Evolutionary conservation across 2,888 invertebrate genomes (phyloP).

Genomic region (Drosophila mettleri): DNA sequence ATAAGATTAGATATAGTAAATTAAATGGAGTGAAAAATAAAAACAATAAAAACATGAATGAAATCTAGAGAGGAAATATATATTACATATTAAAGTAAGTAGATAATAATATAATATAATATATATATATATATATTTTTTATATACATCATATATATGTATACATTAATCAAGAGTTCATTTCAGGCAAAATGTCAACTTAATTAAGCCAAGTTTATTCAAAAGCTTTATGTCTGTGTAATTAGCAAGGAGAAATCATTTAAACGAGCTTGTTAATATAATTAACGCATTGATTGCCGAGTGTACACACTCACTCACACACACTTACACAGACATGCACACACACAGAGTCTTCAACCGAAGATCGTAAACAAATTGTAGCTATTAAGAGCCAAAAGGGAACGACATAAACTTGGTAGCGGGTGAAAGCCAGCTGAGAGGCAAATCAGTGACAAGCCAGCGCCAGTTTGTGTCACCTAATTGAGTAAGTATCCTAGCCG

Average conservation of each 20-base stretch:
- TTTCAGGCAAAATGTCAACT: background rate
- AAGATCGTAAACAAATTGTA: slow-evolving; percentile 56
- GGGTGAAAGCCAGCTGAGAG: slow-evolving; percentile 37
- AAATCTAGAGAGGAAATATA: background rate
- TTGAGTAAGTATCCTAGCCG: slow-evolving; percentile 68
- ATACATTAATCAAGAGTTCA: too few relatives aligned
- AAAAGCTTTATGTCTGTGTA: background rate
- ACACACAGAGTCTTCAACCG: slow-evolving; percentile 24
- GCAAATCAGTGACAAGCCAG: slow-evolving; percentile 65
- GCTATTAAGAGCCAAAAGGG: slow-evolving; percentile 31
- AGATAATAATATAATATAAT: too few relatives aligned
- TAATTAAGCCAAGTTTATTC: background rate
- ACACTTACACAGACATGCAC: background rate
- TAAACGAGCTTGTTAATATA: background rate
- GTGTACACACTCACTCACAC: background rate
- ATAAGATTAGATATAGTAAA: too few relatives aligned
- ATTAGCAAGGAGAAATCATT: background rate
- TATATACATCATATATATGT: too few relatives aligned
- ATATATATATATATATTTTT: too few relatives aligned
- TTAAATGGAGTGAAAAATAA: too few relatives aligned
- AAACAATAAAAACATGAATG: background rate
- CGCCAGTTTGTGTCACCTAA: slow-evolving; percentile 68
- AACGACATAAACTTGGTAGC: slow-evolving; percentile 22
- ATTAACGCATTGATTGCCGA: slow-evolving; percentile 1
- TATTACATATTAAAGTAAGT: too few relatives aligned